phyloP scores from a whole-genome alignment of 2,113 vertebrate species.

The Seriola dumerili region DNA sequence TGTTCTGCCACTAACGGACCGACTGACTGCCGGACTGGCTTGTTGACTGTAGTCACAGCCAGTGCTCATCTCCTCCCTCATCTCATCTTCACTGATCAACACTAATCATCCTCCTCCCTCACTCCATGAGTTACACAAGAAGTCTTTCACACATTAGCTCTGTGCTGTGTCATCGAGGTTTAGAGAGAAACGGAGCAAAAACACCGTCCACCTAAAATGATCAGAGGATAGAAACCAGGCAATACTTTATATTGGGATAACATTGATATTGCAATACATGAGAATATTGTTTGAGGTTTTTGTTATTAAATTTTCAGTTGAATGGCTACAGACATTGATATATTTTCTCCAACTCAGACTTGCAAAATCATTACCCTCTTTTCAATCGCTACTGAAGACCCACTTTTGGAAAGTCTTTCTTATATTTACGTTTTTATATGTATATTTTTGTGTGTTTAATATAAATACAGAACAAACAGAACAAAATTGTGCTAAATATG shows the following conservation, averaged over 20 bases:
- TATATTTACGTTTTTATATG: neutral
- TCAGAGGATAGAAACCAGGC: constrained; percentile 2
- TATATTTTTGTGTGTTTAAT: neutral
- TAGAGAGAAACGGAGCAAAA: constrained; percentile 14
- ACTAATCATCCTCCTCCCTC: constrained; percentile 68
- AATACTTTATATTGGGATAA: neutral
- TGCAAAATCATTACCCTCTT: neutral
- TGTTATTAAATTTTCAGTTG: too few species aligned
- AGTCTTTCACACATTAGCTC: constrained; percentile 59
- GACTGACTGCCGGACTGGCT: constrained; percentile 54
- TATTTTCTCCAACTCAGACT: neutral
- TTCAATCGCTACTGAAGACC: too few species aligned
- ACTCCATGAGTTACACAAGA: constrained; percentile 68
- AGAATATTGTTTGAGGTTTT: neutral
- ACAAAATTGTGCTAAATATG: too few species aligned
- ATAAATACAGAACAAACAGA: too few species aligned
- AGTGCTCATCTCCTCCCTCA: constrained; percentile 68
- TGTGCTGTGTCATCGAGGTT: constrained; percentile 56
- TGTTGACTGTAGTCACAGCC: constrained; percentile 70
- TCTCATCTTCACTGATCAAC: constrained; percentile 74
- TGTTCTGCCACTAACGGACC: constrained; percentile 72
- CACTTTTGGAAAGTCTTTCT: too few species aligned
- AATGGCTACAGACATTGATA: too few species aligned
- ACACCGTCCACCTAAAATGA: constrained; percentile 6
- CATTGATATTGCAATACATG: neutral